phyloP scores from a whole-genome alignment of 2,113 vertebrate species.

The Mus musculus region GRCm39 chr4:43232001-43232500 shows the following conservation, averaged over 20 bases:
- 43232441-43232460: background rate
- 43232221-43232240: background rate
- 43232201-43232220: background rate
- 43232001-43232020: background rate
- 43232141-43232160: background rate
- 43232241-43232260: background rate
- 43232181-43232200: background rate
- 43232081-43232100: background rate
- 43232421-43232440: constrained; percentile 32
- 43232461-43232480: constrained; percentile 15
- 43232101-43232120: background rate
- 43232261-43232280: background rate
- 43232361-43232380: background rate
- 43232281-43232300: constrained; percentile 17
- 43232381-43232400: background rate
- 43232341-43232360: background rate
- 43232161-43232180: background rate
- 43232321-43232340: constrained; percentile 1
- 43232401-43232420: constrained; percentile 33
- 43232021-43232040: background rate
- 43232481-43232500: background rate
- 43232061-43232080: background rate
- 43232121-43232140: background rate
- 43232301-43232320: background rate
- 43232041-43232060: background rate